Evolutionary conservation across 2,797 vertebrate species (phyloP), one percentile per base, ranked within the genome.

Genomic region (Intellagama lesueurii): DNA sequence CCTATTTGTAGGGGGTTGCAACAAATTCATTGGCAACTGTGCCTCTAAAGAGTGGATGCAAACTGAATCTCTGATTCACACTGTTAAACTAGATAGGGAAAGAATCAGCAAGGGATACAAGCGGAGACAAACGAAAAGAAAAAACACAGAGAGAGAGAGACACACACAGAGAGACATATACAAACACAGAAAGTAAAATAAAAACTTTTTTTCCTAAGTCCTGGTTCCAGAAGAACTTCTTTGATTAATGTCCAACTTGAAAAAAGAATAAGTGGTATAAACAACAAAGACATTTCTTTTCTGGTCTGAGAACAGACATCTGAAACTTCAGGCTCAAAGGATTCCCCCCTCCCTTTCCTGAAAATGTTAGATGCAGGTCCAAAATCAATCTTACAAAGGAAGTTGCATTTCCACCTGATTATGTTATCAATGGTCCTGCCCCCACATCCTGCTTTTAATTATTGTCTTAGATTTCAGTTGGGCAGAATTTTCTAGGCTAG

Each of bases 371-470:
- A 49, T 77, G 80, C 1, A 69, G 47, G 86, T 83, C 40, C 89
- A 91, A 93, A 90, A 88, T 88, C 73, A 93, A 72, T 90, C 66
- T 83, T 86, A 82, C 75, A 86, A 79, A 72, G 49, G 44, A 79
- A 82, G 52, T 60, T 35, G 40, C 68, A 70, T 89, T 91, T 86
- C 79, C 22, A 89, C 35, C 66, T 83, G 70, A 52, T 70, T 81
- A 83, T 47, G 66, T 28, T 83, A 77, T 64, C 72, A 88, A 75
- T 60, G 52, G 22, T 22, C 11, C 64, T 88, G 80, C 24, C 83
- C 69, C 60, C 75, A 47, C 66, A 56, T 83, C 40, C 66, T 77
- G 30, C 76, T 86, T 91, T 91, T 91, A 89, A 88, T 91, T 91
- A 60, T 73, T 90, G 83, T 85, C 14, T 70, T 93, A 86, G 0